Evolutionary conservation across 2,797 vertebrate genomes (phyloP).

Genomic region (Channa striata): DNA sequence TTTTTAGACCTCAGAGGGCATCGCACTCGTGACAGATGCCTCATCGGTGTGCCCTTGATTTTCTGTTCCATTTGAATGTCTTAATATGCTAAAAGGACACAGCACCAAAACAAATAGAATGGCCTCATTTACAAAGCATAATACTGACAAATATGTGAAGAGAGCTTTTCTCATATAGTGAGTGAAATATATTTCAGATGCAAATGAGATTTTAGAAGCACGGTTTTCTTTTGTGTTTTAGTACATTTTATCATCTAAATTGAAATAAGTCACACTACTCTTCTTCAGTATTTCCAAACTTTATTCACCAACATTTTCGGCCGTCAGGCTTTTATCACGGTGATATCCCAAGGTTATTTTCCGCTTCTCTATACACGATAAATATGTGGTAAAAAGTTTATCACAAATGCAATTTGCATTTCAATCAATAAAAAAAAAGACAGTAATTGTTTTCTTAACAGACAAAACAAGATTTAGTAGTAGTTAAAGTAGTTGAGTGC

Average conservation of each 20-base stretch:
- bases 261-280: too few species aligned
- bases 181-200: slow-evolving; percentile 3
- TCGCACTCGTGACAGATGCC: slow-evolving; percentile 17
- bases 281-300: too few species aligned
- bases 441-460: too few species aligned
- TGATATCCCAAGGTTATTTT: too few species aligned
- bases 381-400: too few species aligned
- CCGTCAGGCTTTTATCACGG: too few species aligned
- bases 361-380: too few species aligned
- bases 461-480: too few species aligned
- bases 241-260: not conserved
- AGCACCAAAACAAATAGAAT: slow-evolving; percentile 14
- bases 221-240: not conserved
- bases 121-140: slow-evolving; percentile 35
- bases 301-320: too few species aligned
- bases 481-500: too few species aligned
- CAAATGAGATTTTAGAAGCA: slow-evolving; percentile 1
- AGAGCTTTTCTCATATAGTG: slow-evolving; percentile 18
- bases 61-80: slow-evolving; percentile 29
- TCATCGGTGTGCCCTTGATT: slow-evolving; percentile 30
- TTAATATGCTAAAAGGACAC: slow-evolving; percentile 35
- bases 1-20: slow-evolving; percentile 7
- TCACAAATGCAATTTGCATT: too few species aligned
- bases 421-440: too few species aligned
- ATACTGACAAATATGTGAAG: slow-evolving; percentile 2